Conservation (phyloP, 2,797 vertebrate genomes). For the Ispidina lecontei region DNA sequence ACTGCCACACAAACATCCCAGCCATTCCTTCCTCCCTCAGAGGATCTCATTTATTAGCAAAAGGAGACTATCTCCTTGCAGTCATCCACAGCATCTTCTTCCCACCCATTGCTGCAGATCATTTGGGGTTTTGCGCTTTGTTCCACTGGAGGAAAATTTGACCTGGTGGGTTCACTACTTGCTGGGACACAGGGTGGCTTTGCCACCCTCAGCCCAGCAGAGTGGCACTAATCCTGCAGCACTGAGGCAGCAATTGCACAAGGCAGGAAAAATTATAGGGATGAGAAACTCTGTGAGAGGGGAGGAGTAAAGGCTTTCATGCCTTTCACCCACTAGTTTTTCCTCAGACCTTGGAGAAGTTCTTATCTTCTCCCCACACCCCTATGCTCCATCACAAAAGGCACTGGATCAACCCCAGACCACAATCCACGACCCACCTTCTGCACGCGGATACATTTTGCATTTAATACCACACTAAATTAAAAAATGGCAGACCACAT, state of each 20-base stretch:
- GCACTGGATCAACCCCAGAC: conserved; percentile 15
- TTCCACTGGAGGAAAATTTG: background rate
- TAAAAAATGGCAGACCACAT: conserved; percentile 66
- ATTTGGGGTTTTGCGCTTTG: background rate
- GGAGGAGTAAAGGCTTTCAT: background rate
- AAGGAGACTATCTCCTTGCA: background rate
- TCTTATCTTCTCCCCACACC: background rate
- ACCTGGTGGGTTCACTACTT: background rate
- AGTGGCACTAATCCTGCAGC: background rate
- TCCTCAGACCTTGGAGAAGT: background rate
- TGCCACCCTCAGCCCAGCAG: background rate
- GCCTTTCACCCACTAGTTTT: background rate
- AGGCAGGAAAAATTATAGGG: background rate
- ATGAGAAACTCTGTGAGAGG: background rate
- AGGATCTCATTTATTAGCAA: background rate
- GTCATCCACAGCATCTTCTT: background rate
- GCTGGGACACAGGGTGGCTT: background rate
- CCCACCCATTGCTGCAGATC: fast-evolving
- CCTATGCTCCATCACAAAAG: background rate
- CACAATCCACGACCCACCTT: conserved; percentile 40
- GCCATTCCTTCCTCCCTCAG: background rate
- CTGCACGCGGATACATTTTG: conserved; percentile 40
- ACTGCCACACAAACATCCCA: background rate
- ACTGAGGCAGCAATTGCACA: fast-evolving
- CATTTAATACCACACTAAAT: conserved; percentile 60